Base-by-base conservation (phyloP, 1,140 invertebrate species). In the Apis laboriosa region DNA sequence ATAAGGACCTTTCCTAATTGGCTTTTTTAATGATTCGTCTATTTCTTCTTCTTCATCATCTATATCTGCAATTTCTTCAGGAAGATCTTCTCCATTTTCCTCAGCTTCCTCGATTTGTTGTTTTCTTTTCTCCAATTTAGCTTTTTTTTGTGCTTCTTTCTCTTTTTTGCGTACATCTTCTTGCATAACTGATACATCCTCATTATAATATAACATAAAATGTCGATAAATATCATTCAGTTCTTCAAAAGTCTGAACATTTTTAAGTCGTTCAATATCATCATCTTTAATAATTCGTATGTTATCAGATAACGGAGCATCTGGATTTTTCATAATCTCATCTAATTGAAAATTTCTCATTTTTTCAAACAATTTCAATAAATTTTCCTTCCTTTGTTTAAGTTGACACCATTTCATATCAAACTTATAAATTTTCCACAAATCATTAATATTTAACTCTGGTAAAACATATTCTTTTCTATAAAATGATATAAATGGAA, bases 401-500 rank as follows among this genome's bases (percentile, higher is more conserved):
- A 99, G 92, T 91, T 99, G 98, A 92, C 98, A 99, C 98, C 98
- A 99, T 95, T 98, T 99, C 63, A 98, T 98, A 95, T 99, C 99
- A 92, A 96, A 99, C 88, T 98, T 97, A 93, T 99, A 99, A 2
- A 99, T 97, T 92, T 97, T 98, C 99, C 99, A 99, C 1, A 99
- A 93, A 92, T 99, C 99, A 90, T 98, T 98, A 43, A 99, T 98
- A 77, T 97, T 98, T 15, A 99, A 93, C 88, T 99, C 98, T 0
- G 98, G 98, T 89, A 98, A 96, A 0, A 99, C 98, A 91, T 99
- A 99, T 92, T 99, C 99, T 94, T 99, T 99, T 28, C 99, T 95
- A 91, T 99, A 99, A 92, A 99, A 99, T 0, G 98, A 98, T 88
- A 99, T 99, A 91, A 99, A 99, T 0, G 99, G 98, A 51, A 99